Percentiles rank a stretch among this genome's conserved stretches.
Evolutionary conservation across 64 coral and sea anemone genomes (phyloP).

Genomic region (Dendrophyllia cribrosa): DNA sequence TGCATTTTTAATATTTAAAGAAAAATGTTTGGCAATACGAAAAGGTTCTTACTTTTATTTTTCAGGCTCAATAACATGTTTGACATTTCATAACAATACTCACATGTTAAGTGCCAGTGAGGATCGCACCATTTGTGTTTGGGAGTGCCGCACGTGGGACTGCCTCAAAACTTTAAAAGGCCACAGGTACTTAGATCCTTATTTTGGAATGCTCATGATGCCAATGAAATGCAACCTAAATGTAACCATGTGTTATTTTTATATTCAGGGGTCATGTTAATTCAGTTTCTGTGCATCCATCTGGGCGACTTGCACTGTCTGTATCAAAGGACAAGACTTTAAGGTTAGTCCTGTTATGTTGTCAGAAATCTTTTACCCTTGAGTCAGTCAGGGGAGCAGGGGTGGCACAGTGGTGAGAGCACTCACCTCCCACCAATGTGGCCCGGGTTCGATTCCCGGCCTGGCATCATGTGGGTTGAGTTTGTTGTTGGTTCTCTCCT

Average conservation of each 20-base stretch:
- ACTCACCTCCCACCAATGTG: too few species aligned
- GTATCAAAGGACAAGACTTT: conserved; percentile 95
- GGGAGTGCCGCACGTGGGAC: conserved; percentile 98
- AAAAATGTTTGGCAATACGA: too few species aligned
- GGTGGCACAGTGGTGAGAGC: too few species aligned
- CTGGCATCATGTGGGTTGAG: too few species aligned
- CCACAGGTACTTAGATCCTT: conserved; percentile 72
- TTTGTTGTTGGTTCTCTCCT: too few species aligned
- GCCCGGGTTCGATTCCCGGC: too few species aligned
- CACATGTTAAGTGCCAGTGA: conserved; percentile 99
- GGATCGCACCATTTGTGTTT: conserved; percentile 96
- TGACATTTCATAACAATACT: conserved; percentile 85
- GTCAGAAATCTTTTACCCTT: too few species aligned
- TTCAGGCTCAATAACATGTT: conserved; percentile 94
- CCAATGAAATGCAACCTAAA: neutral
- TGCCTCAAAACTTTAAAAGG: conserved; percentile 95
- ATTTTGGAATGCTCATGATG: neutral
- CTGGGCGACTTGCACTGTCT: conserved; percentile 91
- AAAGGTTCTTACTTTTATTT: neutral
- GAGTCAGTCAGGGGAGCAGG: too few species aligned
- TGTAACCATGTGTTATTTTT: neutral
- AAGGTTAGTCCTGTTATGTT: conserved; percentile 51
- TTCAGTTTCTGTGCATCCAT: conserved; percentile 96
- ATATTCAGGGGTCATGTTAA: conserved; percentile 78
- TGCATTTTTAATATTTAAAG: too few species aligned